These are phyloP conservation scores for Nemapogon koenigi DNA, from an alignment of 2,888 invertebrate genomes.

Conservation along the genomic window DNA sequence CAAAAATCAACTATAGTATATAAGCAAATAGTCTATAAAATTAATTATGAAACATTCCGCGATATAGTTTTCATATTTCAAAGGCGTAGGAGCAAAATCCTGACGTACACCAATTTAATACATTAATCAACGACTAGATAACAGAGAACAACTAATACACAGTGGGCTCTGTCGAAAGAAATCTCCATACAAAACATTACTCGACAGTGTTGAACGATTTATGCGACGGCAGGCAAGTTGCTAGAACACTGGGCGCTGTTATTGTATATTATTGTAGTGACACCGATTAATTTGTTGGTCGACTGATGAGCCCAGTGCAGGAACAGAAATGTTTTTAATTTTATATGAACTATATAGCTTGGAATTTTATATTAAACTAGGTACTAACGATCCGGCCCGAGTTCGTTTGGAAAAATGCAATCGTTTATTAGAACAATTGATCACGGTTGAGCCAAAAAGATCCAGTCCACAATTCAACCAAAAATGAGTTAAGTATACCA, in stretches of 20 bases:
- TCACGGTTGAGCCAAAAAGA: no score
- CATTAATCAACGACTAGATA: slow-evolving; percentile 59
- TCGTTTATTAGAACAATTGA: no score
- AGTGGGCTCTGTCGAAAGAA: slow-evolving; percentile 54
- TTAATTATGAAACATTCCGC: no score
- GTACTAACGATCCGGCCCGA: not conserved
- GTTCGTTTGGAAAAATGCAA: no score
- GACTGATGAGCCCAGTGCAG: slow-evolving; percentile 56
- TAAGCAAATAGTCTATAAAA: no score
- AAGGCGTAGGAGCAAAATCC: not conserved
- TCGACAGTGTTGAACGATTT: slow-evolving; percentile 57
- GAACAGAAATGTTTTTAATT: slow-evolving; percentile 50
- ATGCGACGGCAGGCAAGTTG: slow-evolving; percentile 47
- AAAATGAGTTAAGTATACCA: no score
- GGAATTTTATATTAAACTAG: not conserved
- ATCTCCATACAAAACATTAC: slow-evolving; percentile 65
- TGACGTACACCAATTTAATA: slow-evolving; percentile 45
- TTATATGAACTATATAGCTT: slow-evolving; percentile 16
- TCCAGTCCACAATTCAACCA: no score
- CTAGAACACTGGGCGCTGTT: slow-evolving; percentile 34
- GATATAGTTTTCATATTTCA: slow-evolving; percentile 5
- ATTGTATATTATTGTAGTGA: slow-evolving; percentile 64
- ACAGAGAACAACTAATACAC: slow-evolving; percentile 44
- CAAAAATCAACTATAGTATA: no score
- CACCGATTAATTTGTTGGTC: slow-evolving; percentile 61